Percentiles rank a stretch among this genome's conserved stretches.
Evolutionary conservation across 2,797 vertebrate genomes (phyloP).

Genomic region (Amblyopsis hoosieri): DNA sequence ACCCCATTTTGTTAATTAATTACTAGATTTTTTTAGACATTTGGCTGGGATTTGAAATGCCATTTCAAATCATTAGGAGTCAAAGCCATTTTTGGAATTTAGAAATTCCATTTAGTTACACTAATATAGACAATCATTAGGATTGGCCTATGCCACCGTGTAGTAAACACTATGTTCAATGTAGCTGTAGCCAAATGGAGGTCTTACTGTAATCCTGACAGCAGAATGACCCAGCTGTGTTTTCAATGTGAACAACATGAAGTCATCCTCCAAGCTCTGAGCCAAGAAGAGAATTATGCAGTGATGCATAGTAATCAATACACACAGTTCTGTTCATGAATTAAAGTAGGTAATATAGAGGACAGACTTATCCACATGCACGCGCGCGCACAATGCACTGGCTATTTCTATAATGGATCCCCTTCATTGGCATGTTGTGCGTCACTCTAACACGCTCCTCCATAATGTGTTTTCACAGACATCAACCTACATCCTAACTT

Average conservation of each 20-base stretch:
- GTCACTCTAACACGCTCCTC: conserved; percentile 18
- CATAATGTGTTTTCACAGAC: conserved; percentile 19
- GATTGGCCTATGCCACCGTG: too few relatives aligned
- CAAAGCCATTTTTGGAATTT: too few relatives aligned
- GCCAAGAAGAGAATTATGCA: conserved; percentile 34
- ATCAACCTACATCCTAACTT: background rate
- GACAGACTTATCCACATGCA: background rate
- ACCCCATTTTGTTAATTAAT: too few relatives aligned
- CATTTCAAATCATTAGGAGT: too few relatives aligned
- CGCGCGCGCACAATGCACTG: conserved; percentile 24
- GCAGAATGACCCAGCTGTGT: conserved; percentile 22
- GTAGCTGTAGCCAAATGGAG: too few relatives aligned
- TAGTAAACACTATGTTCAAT: too few relatives aligned
- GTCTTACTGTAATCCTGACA: background rate
- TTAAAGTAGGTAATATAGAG: conserved; percentile 24
- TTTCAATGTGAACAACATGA: conserved; percentile 14
- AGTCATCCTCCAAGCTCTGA: conserved; percentile 32
- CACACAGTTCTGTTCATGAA: conserved; percentile 25
- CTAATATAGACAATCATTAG: too few relatives aligned
- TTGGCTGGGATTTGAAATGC: too few relatives aligned
- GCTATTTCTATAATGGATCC: conserved; percentile 35
- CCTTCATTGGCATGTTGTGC: conserved; percentile 47
- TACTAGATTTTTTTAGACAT: too few relatives aligned
- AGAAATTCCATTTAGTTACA: too few relatives aligned
- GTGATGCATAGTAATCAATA: conserved; percentile 38